Evolutionary conservation across 2,113 vertebrate species (phyloP).

Genomic region (Leucosticte australis): DNA sequence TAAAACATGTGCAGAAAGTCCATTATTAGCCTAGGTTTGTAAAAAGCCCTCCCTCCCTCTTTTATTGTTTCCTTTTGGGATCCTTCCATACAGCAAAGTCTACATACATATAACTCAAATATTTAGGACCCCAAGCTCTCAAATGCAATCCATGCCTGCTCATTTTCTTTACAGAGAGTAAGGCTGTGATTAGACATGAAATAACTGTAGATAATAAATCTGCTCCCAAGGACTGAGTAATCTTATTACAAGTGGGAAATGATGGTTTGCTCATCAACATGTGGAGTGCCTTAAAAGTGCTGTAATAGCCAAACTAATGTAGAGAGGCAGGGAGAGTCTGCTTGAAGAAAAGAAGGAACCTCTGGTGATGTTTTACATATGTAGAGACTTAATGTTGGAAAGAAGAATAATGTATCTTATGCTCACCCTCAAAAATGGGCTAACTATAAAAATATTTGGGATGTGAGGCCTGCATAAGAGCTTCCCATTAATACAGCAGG

Average conservation of each 20-base stretch:
- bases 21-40: background rate
- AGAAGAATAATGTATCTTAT: background rate
- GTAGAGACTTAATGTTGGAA: background rate
- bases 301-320: background rate
- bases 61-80: conserved; percentile 23
- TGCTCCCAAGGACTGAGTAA: conserved; percentile 19
- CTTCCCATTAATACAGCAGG: background rate
- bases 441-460: background rate
- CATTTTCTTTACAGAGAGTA: background rate
- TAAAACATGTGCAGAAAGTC: background rate
- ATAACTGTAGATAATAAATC: conserved; percentile 44
- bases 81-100: background rate
- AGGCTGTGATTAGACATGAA: conserved; percentile 30
- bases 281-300: conserved; percentile 7
- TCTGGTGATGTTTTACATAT: conserved; percentile 11
- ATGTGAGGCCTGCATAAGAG: background rate
- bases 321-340: background rate
- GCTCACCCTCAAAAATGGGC: background rate
- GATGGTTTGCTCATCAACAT: conserved; percentile 23
- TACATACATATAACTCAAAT: background rate
- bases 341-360: background rate
- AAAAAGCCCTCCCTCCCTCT: background rate
- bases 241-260: conserved; percentile 49
- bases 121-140: background rate
- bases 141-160: background rate